Percentiles rank a stretch among this genome's conserved stretches.
phyloP scores from a whole-genome alignment of 2,888 invertebrate species.

The Eupithecia pulchellata region DNA sequence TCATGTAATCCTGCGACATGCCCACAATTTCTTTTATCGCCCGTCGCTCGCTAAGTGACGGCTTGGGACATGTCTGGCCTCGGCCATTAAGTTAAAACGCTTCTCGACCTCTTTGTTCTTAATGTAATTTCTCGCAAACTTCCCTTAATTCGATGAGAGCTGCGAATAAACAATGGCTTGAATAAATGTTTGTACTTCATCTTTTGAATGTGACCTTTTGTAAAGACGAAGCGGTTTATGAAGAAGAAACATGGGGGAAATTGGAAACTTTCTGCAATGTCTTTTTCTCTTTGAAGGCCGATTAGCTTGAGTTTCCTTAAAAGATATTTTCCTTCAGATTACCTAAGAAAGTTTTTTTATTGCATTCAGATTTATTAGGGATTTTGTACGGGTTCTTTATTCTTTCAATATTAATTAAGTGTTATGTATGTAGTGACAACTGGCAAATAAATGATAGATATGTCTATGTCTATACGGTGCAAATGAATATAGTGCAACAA shows the following conservation, averaged over 20 bases:
- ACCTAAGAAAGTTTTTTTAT: background rate
- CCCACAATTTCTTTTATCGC: conserved; percentile 55
- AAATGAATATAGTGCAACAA: too few species aligned
- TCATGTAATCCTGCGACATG: conserved; percentile 35
- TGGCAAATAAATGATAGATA: too few species aligned
- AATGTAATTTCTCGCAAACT: conserved; percentile 69
- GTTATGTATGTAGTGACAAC: too few species aligned
- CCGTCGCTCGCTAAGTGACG: conserved; percentile 60
- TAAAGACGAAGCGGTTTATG: conserved; percentile 8
- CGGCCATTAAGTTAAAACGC: conserved; percentile 66
- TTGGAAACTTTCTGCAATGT: conserved; percentile 5
- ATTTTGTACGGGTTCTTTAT: too few species aligned
- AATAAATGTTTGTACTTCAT: conserved; percentile 33
- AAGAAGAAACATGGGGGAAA: conserved; percentile 7
- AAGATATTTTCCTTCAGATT: background rate
- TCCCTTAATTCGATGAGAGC: conserved; percentile 66
- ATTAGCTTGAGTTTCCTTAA: background rate
- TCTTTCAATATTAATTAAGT: too few species aligned
- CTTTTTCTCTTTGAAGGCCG: background rate
- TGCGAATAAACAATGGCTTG: conserved; percentile 59
- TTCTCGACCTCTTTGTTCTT: conserved; percentile 63
- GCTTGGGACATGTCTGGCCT: conserved; percentile 57
- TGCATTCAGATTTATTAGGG: background rate
- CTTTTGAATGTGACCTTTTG: conserved; percentile 17
- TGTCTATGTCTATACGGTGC: too few species aligned